phyloP scores from a whole-genome alignment of 2,888 invertebrate species.

The Elmis aenea region DNA sequence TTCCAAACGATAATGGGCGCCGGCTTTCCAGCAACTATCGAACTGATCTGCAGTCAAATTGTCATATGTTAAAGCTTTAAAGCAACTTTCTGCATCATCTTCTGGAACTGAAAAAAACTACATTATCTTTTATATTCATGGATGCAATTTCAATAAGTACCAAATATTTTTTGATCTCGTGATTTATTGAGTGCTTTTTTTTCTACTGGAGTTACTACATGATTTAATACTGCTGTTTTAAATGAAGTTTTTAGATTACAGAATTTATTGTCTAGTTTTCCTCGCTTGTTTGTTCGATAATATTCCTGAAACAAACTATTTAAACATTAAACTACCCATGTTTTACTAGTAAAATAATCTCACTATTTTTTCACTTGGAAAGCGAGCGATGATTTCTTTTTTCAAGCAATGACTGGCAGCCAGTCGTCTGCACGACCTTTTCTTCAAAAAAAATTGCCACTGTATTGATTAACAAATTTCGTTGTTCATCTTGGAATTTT shows the following conservation, averaged over 20 bases:
- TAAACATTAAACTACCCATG: not conserved
- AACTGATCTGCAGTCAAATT: too few species aligned
- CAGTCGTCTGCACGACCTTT: conserved; percentile 17
- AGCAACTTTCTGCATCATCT: conserved; percentile 14
- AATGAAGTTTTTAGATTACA: conserved; percentile 16
- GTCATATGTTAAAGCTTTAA: conserved; percentile 19
- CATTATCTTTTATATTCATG: too few species aligned
- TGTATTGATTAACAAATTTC: conserved; percentile 15
- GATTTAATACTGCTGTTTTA: not conserved
- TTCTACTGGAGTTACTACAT: too few species aligned
- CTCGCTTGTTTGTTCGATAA: conserved; percentile 21
- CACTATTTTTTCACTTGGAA: conserved; percentile 26
- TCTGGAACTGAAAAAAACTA: conserved; percentile 13
- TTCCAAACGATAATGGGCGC: too few species aligned
- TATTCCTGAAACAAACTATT: conserved; percentile 18
- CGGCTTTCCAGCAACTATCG: too few species aligned
- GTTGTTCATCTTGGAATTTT: conserved; percentile 23
- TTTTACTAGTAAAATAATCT: conserved; percentile 5
- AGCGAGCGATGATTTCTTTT: conserved; percentile 23
- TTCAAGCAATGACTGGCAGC: conserved; percentile 20
- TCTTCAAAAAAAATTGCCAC: conserved; percentile 22
- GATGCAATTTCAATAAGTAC: too few species aligned
- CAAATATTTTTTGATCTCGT: too few species aligned
- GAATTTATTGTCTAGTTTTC: conserved; percentile 23
- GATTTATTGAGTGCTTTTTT: too few species aligned